A percentile compares a stretch with the other conserved stretches of the same genome.
Evolutionary conservation across 1,140 invertebrate species (phyloP).

Genomic region (Ridgeia piscesae): DNA sequence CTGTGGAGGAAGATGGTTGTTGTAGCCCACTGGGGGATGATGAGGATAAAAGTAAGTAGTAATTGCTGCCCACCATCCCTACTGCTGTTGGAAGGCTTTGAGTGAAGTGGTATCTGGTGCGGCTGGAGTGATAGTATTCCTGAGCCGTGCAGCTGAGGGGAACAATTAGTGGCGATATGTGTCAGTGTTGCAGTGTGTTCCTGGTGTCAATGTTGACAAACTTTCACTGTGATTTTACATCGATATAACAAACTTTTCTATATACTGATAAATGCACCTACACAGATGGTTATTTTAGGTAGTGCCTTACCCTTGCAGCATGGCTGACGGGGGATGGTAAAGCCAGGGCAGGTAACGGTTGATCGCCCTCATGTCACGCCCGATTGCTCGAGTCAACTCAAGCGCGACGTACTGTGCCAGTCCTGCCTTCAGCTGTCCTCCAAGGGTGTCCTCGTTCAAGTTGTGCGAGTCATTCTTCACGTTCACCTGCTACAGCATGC

Average conservation of each 20-base stretch:
- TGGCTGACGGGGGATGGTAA: conserved; percentile 78
- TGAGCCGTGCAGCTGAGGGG: too few species aligned
- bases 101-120: too few species aligned
- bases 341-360: conserved; percentile 88
- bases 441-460: conserved; percentile 90
- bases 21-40: too few species aligned
- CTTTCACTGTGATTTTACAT: neutral
- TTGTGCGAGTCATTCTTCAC: conserved; percentile 67
- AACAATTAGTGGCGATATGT: too few species aligned
- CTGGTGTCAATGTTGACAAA: neutral
- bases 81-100: too few species aligned
- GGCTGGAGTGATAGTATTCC: too few species aligned
- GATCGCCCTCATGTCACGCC: conserved; percentile 80
- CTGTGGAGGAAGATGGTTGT: too few species aligned
- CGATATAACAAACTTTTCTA: neutral
- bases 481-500: conserved; percentile 66
- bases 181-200: too few species aligned
- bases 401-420: conserved; percentile 92
- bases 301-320: conserved; percentile 77
- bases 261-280: neutral
- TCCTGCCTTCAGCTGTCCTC: conserved; percentile 91
- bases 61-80: too few species aligned
- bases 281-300: conserved; percentile 13
- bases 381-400: conserved; percentile 82
- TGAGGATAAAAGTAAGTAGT: too few species aligned